Percentiles rank a stretch among this genome's conserved stretches.
Evolutionary conservation across 2,113 vertebrate species (phyloP).

Genomic region (Upupa epops): DNA sequence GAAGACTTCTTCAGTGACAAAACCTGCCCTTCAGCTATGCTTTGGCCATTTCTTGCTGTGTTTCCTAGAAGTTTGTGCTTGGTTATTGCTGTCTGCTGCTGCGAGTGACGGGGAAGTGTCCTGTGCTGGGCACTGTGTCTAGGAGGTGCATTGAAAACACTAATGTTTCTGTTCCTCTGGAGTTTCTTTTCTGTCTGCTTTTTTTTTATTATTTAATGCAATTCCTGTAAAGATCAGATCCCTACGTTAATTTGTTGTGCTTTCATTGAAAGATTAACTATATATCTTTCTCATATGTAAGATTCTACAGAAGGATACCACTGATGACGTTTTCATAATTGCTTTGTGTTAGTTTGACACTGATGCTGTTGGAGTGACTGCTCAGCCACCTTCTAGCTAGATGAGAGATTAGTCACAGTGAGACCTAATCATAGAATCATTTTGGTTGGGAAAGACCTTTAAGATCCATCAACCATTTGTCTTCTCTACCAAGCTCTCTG

Average conservation of each 20-base stretch:
- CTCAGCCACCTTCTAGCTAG: background rate
- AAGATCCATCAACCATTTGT: no score
- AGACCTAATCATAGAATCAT: background rate
- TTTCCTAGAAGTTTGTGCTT: background rate
- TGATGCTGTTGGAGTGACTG: background rate
- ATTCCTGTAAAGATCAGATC: background rate
- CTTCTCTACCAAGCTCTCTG: no score
- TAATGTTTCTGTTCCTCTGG: background rate
- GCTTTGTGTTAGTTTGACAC: background rate
- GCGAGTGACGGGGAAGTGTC: background rate
- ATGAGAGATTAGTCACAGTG: background rate
- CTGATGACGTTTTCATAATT: background rate
- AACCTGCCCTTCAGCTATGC: background rate
- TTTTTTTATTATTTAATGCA: background rate
- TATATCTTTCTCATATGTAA: background rate
- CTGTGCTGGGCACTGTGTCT: background rate
- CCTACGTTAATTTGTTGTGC: background rate
- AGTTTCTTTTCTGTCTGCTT: background rate
- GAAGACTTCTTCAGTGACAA: background rate
- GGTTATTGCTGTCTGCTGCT: background rate
- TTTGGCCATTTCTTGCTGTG: background rate
- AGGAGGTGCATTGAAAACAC: background rate
- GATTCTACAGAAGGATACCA: background rate
- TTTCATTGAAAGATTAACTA: background rate
- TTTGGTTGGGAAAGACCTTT: no score